These are phyloP conservation scores for Capreolus pygargus DNA, from an alignment of 2,113 vertebrate genomes.

Conservation along the genomic window DNA sequence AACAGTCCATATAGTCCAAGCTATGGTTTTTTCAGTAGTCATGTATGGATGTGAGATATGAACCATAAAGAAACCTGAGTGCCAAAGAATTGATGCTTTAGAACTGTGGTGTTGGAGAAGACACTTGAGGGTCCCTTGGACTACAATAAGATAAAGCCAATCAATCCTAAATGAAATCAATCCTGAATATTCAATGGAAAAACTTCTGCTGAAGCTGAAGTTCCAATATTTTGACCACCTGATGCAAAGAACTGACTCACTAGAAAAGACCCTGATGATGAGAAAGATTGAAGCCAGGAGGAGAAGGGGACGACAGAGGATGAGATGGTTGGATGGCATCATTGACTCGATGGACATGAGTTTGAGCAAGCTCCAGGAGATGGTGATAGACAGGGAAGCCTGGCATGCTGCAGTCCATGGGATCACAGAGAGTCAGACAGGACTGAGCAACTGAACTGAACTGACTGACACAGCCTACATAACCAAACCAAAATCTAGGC, in stretches of 20 bases:
- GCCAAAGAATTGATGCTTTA: not conserved
- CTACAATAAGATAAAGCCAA: not conserved
- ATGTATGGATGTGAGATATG: not conserved
- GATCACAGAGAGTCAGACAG: not conserved
- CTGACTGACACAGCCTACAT: not conserved
- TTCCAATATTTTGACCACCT: not conserved
- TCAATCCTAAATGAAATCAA: not conserved
- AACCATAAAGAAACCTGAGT: not conserved
- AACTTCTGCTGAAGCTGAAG: not conserved
- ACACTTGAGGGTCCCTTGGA: not conserved
- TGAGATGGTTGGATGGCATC: not conserved
- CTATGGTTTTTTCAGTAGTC: not conserved
- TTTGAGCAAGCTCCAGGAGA: not conserved
- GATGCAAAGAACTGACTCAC: not conserved
- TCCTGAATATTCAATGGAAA: not conserved
- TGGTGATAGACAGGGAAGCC: not conserved
- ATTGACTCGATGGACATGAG: not conserved
- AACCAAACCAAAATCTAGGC: not conserved
- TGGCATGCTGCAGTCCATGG: not conserved
- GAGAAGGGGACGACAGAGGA: not conserved
- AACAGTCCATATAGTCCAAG: not conserved
- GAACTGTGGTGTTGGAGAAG: not conserved
- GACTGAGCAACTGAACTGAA: not conserved
- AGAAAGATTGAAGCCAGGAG: not conserved
- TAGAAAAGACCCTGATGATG: not conserved